A percentile compares a stretch with the other conserved stretches of the same genome.
Conservation (phyloP, 2,888 invertebrate genomes). For the Thysanoteuthis rhombus region DNA sequence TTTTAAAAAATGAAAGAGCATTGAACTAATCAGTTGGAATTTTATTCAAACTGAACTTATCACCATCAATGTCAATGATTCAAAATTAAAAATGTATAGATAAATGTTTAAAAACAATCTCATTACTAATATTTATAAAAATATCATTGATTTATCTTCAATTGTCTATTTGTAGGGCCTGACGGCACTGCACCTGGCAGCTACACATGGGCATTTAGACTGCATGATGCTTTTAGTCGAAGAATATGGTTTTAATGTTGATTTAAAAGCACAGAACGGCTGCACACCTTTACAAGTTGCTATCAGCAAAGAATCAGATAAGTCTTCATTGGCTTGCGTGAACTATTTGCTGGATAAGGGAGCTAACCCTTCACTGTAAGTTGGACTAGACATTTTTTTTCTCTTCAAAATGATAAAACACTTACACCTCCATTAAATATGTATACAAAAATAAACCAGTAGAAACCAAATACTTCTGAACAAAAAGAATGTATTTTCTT, state of each 20-base stretch:
- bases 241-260: conserved; percentile 63
- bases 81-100: not conserved
- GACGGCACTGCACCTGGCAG: conserved; percentile 65
- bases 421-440: too few relatives aligned
- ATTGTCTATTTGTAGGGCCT: conserved; percentile 50
- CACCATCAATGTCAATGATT: not conserved
- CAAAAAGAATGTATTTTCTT: too few relatives aligned
- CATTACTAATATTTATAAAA: conserved; percentile 38
- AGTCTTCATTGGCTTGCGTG: conserved; percentile 61
- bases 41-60: not conserved
- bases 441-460: too few relatives aligned
- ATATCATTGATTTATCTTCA: not conserved
- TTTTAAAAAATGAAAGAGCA: too few relatives aligned
- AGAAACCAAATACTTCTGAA: too few relatives aligned
- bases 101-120: not conserved
- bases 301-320: conserved; percentile 67
- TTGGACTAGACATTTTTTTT: conserved; percentile 29
- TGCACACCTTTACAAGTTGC: conserved; percentile 66
- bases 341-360: conserved; percentile 62
- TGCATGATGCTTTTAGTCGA: conserved; percentile 65
- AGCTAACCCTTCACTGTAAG: conserved; percentile 65
- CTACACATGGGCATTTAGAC: conserved; percentile 65
- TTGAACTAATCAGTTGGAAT: too few relatives aligned
- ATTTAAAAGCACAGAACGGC: conserved; percentile 63
- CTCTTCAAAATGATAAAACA: too few relatives aligned